phyloP scores from a whole-genome alignment of 2,797 vertebrate species.

The Rhinogobio ventralis region DNA sequence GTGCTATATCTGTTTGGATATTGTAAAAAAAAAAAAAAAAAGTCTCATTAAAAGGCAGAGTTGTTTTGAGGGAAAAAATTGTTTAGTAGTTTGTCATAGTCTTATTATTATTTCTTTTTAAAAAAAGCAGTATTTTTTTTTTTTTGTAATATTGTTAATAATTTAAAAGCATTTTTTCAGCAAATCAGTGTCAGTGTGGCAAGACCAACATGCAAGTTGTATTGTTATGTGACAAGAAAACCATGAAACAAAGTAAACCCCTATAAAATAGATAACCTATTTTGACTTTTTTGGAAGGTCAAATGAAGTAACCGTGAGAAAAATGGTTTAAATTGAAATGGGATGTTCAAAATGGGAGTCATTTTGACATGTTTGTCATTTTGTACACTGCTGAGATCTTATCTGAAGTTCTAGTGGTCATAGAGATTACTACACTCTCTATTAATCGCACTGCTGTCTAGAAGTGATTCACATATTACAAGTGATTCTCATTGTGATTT shows the following conservation, averaged over 20 bases:
- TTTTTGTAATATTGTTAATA: no score
- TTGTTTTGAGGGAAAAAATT: no score
- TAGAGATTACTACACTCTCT: neutral
- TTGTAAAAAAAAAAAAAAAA: no score
- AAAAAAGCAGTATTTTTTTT: no score
- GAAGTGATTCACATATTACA: neutral
- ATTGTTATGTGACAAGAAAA: neutral
- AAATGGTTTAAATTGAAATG: no score
- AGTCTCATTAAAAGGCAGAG: no score
- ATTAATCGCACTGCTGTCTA: constrained; percentile 7
- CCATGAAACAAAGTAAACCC: neutral
- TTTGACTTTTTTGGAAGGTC: neutral
- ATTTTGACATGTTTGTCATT: neutral
- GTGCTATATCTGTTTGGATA: no score
- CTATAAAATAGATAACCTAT: neutral
- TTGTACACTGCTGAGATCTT: neutral
- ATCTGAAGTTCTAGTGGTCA: neutral
- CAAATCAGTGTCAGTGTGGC: neutral
- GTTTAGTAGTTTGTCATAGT: no score
- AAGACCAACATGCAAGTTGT: neutral
- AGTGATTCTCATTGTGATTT: neutral
- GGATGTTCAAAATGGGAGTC: no score
- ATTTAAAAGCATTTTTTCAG: neutral
- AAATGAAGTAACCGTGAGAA: neutral
- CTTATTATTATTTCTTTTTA: no score